Percentiles rank a stretch among this genome's conserved stretches.
phyloP scores from a whole-genome alignment of 2,113 vertebrate genomes.

The Cololabis saira region DNA sequence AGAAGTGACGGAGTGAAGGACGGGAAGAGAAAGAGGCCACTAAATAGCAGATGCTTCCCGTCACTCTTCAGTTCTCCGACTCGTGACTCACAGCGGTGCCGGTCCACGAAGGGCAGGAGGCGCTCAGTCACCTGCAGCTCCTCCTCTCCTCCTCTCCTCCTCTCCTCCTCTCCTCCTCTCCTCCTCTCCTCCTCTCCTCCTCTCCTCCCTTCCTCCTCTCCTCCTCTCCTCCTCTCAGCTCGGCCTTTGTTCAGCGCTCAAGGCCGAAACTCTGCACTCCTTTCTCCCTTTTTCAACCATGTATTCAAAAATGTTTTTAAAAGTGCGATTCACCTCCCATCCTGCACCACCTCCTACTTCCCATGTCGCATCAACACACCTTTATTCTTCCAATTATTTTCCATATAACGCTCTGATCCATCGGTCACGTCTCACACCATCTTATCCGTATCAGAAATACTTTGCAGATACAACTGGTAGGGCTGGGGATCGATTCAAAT shows the following conservation, averaged over 20 bases:
- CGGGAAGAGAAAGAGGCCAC: slow-evolving; percentile 18
- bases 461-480: too few species aligned
- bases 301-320: background rate
- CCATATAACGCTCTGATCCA: too few species aligned
- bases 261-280: slow-evolving; percentile 5
- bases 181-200: too few species aligned
- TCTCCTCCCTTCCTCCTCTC: too few species aligned
- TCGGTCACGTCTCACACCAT: too few species aligned
- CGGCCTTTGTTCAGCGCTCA: slow-evolving; percentile 25
- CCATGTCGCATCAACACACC: too few species aligned
- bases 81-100: slow-evolving; percentile 29
- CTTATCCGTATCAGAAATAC: too few species aligned
- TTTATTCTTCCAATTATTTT: too few species aligned
- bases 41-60: slow-evolving; percentile 31
- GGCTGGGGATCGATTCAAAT: too few species aligned
- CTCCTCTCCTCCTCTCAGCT: background rate
- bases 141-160: too few species aligned
- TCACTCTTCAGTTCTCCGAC: slow-evolving; percentile 27
- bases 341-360: background rate
- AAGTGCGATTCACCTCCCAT: background rate
- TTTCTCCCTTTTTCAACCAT: too few species aligned
- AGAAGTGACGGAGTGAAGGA: slow-evolving; percentile 36
- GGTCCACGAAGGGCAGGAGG: slow-evolving; percentile 26
- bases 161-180: too few species aligned
- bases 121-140: slow-evolving; percentile 41